These are phyloP conservation scores for Sapajus apella DNA, from an alignment of 2,113 vertebrate species.

Conservation along the genomic window DNA sequence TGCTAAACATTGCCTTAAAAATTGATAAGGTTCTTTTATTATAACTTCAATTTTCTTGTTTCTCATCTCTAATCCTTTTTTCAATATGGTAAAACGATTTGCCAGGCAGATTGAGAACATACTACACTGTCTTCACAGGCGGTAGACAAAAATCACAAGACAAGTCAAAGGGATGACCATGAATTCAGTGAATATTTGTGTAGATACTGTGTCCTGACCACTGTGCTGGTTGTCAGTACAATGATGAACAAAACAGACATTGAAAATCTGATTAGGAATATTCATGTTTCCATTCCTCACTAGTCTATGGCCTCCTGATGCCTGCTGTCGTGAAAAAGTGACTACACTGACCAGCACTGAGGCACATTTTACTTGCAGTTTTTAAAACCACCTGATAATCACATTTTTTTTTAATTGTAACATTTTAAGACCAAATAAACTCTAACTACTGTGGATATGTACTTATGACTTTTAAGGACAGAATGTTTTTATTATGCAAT, in stretches of 20 bases:
- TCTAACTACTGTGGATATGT: background rate
- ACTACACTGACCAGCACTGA: background rate
- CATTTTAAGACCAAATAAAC: background rate
- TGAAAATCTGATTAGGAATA: background rate
- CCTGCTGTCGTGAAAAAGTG: background rate
- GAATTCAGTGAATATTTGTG: background rate
- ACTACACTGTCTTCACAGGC: background rate
- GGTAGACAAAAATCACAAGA: background rate
- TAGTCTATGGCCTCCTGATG: background rate
- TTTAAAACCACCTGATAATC: background rate
- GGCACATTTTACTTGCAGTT: background rate
- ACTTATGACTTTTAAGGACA: constrained; percentile 23
- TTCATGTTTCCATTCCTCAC: background rate
- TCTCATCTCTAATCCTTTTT: background rate
- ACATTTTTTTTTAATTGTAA: background rate
- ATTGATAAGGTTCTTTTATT: background rate
- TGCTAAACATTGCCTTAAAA: background rate
- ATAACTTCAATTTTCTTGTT: background rate
- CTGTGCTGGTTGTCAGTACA: background rate
- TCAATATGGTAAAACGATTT: background rate
- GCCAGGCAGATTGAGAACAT: background rate
- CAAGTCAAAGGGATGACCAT: background rate
- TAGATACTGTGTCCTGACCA: background rate
- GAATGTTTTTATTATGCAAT: background rate
- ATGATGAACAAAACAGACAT: background rate